phyloP scores from a whole-genome alignment of 2,888 invertebrate genomes.

The Orthosia cruda region DNA sequence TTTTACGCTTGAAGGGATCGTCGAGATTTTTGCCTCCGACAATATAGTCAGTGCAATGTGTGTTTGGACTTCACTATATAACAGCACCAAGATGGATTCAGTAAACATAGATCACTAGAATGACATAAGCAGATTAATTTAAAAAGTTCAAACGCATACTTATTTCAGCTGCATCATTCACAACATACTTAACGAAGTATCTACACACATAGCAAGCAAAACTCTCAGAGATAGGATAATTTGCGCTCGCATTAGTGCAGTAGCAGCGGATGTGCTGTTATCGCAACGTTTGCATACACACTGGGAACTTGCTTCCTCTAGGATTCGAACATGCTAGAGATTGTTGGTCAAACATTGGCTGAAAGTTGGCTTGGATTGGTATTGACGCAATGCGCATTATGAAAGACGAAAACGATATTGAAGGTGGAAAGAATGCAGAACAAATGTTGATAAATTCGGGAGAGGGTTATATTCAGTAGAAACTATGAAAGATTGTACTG shows the following conservation, averaged over 20 bases:
- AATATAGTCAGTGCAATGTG: too few relatives aligned
- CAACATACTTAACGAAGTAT: not conserved
- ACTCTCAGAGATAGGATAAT: slow-evolving; percentile 60
- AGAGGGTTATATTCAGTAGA: not conserved
- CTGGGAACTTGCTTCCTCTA: slow-evolving; percentile 34
- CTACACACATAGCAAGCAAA: slow-evolving; percentile 28
- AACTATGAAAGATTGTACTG: too few relatives aligned
- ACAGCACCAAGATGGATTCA: not conserved
- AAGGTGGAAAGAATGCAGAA: not conserved
- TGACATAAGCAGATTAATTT: not conserved
- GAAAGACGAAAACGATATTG: not conserved
- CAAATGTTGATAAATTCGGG: not conserved
- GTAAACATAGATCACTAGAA: too few relatives aligned
- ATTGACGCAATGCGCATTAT: slow-evolving; percentile 22
- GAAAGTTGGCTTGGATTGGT: slow-evolving; percentile 1
- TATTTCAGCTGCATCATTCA: slow-evolving; percentile 11
- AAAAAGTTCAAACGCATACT: not conserved
- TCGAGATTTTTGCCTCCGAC: not conserved
- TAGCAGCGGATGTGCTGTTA: slow-evolving; percentile 50
- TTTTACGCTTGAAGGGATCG: not conserved
- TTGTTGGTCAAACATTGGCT: slow-evolving; percentile 36
- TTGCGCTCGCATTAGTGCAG: slow-evolving; percentile 58
- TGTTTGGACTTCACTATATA: not conserved
- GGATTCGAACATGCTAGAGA: slow-evolving; percentile 8
- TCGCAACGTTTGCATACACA: slow-evolving; percentile 54